Conservation (phyloP, 1,140 invertebrate species). For the Yoshiicerus persimilis region DNA sequence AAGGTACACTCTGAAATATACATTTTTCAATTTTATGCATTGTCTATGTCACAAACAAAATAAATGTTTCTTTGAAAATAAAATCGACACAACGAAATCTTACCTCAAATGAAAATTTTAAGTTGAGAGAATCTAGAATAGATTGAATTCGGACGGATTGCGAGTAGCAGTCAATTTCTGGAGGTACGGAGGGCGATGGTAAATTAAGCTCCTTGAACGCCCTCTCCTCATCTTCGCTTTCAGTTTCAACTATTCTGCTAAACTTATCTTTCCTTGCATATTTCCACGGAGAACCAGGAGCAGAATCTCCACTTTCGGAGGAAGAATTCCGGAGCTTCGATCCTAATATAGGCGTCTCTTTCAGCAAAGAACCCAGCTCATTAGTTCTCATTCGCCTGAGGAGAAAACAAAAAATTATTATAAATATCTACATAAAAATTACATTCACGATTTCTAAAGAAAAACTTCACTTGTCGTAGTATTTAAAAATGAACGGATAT, state of each 20-base stretch:
- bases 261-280: not conserved
- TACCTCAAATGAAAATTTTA: conserved; percentile 47
- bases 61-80: no score
- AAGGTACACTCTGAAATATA: conserved; percentile 58
- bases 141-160: conserved; percentile 45
- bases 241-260: not conserved
- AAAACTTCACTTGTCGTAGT: no score
- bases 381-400: conserved; percentile 41
- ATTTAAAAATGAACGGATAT: not conserved
- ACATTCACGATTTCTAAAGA: not conserved
- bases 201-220: not conserved
- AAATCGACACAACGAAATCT: not conserved
- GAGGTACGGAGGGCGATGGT: not conserved
- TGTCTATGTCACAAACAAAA: not conserved
- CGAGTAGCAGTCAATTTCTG: conserved; percentile 8
- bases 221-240: conserved; percentile 1
- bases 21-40: not conserved
- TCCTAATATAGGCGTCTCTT: conserved; percentile 45
- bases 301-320: not conserved
- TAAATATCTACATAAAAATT: not conserved
- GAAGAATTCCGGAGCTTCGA: conserved; percentile 40
- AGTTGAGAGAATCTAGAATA: conserved; percentile 38
- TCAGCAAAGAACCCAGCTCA: conserved; percentile 39
- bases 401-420: not conserved
- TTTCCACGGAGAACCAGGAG: not conserved